These are phyloP conservation scores for Cyanoliseus patagonus DNA, from an alignment of 2,113 vertebrate genomes.

Conservation along the genomic window DNA sequence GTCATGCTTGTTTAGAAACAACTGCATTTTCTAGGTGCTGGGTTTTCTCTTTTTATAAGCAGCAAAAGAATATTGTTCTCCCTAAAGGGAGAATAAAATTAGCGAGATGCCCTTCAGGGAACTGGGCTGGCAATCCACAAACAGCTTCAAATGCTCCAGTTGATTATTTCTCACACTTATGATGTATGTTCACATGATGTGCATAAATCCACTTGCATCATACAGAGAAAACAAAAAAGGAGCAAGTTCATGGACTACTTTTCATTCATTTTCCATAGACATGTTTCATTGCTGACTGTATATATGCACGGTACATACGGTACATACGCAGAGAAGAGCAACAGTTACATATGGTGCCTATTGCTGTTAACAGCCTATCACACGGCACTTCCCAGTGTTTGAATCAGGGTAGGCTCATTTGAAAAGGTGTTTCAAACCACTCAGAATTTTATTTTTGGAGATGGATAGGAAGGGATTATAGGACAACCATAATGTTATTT, in stretches of 20 bases:
- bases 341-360: neutral
- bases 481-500: neutral
- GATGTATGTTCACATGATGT: neutral
- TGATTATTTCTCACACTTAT: slow-evolving; percentile 1
- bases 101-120: neutral
- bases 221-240: neutral
- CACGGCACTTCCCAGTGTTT: neutral
- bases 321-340: slow-evolving; percentile 23
- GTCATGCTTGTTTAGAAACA: neutral
- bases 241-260: neutral
- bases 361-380: neutral
- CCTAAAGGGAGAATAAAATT: neutral
- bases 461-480: neutral
- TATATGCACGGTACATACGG: neutral
- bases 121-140: neutral
- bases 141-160: slow-evolving; percentile 5
- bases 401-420: neutral
- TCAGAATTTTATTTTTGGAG: neutral
- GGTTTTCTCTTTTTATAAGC: neutral
- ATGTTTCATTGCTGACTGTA: neutral
- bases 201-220: slow-evolving; percentile 7
- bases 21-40: neutral
- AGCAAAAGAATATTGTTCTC: neutral
- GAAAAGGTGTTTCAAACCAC: slow-evolving; percentile 24
- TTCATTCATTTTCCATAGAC: slow-evolving; percentile 11